Evolutionary conservation across 2,888 invertebrate genomes (phyloP).

Genomic region (Apotomis capreana): DNA sequence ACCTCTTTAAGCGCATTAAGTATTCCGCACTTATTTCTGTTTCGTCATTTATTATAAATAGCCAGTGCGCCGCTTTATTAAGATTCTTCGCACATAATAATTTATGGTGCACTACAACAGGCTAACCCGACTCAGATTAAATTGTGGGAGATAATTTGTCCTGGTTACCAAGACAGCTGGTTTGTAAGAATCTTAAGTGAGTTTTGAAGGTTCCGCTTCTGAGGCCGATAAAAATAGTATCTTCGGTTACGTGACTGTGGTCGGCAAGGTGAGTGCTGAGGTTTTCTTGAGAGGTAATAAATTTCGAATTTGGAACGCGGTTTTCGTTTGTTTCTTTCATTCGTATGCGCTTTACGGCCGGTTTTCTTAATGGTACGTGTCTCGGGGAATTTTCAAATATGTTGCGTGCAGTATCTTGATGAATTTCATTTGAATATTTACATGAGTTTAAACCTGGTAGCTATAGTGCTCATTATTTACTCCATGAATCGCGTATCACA

Average conservation of each 20-base stretch:
- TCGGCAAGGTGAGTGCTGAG: constrained; percentile 31
- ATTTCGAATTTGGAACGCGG: constrained; percentile 39
- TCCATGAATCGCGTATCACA: background rate
- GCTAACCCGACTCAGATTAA: constrained; percentile 66
- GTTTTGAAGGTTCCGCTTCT: constrained; percentile 47
- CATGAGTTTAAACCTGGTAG: background rate
- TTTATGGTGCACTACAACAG: constrained; percentile 61
- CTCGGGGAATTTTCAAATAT: constrained; percentile 23
- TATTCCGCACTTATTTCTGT: constrained; percentile 76
- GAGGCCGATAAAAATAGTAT: constrained; percentile 50
- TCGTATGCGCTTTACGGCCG: constrained; percentile 32
- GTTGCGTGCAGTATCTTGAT: constrained; percentile 27
- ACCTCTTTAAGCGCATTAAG: constrained; percentile 62
- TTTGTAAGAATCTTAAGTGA: constrained; percentile 50
- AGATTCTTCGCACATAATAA: constrained; percentile 75
- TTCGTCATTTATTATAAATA: constrained; percentile 79
- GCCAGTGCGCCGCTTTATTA: constrained; percentile 72
- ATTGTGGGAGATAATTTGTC: constrained; percentile 63
- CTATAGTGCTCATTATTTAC: background rate
- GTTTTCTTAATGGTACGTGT: constrained; percentile 39
- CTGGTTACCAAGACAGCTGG: constrained; percentile 51
- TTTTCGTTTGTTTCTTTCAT: constrained; percentile 39
- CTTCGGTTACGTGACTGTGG: constrained; percentile 46
- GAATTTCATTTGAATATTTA: constrained; percentile 26
- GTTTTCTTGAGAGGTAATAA: constrained; percentile 33